Evolutionary conservation across 2,888 invertebrate species (phyloP).

Genomic region (Eremobia ochroleuca): DNA sequence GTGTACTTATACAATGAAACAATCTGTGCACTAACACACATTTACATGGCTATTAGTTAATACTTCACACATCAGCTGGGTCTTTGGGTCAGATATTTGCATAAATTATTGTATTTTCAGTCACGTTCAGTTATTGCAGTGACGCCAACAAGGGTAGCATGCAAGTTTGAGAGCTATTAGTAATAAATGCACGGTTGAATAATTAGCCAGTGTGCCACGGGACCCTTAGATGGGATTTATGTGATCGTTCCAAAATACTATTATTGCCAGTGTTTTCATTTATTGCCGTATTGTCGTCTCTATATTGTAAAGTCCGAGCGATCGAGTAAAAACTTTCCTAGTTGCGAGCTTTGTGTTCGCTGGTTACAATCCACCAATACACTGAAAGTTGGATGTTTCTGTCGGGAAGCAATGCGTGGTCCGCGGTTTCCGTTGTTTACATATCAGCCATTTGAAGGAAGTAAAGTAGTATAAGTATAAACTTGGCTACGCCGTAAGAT

Average conservation of each 20-base stretch:
- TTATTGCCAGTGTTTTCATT: background rate
- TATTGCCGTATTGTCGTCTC: background rate
- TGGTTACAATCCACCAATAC: background rate
- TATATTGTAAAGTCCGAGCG: background rate
- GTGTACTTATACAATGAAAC: constrained; percentile 42
- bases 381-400: background rate
- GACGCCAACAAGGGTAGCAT: constrained; percentile 25
- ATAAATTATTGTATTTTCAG: constrained; percentile 56
- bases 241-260: background rate
- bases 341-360: background rate
- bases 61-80: constrained; percentile 51
- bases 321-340: background rate
- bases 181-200: constrained; percentile 44
- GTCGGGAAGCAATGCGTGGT: background rate
- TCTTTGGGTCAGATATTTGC: constrained; percentile 71
- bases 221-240: no score
- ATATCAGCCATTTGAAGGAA: background rate
- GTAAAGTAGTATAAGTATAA: background rate
- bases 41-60: constrained; percentile 42
- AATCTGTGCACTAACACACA: constrained; percentile 7
- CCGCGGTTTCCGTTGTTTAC: background rate
- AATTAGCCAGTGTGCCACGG: no score
- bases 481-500: background rate
- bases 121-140: constrained; percentile 49
- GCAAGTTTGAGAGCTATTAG: constrained; percentile 43